Base-by-base conservation (phyloP, 92 coral and sea anemone genomes). In the Porites rus region DNA sequence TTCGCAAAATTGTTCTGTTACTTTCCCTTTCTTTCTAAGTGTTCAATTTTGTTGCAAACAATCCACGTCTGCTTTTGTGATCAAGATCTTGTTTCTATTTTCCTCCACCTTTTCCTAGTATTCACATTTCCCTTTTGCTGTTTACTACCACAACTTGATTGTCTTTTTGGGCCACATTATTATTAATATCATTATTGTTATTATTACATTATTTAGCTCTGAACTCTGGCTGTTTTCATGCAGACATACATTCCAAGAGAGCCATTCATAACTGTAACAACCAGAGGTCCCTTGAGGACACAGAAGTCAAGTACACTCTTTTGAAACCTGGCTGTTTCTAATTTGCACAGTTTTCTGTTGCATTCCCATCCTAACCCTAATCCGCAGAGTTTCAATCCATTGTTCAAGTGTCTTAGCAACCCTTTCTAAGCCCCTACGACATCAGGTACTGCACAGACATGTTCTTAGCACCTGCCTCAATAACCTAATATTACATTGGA, bases 341-440 rank as follows among this genome's bases (percentile, higher is more conserved):
- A 54, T 0, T 54, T 9, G 60, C 16, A 13, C 14, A 13, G 16
- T 54, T 54, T 54, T 54, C 60, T 10, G 60, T 54, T 9, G 14
- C 60, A 54, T 1, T 54, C 4, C 60, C 11, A 54, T 54, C 14
- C 60, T 54, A 54, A 54, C 60, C 60, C 60, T 54, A 54, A 17
- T 54, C 16, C 16, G 0, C 60, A 7, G 75, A 51, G 46, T 43
- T 52, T 84, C 60, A 65, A 51, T 74, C 82, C 82, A 65, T 43
- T 50, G 62, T 22, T 58, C 76, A 76, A 84, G 38, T 75, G 51
- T 63, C 68, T 84, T 84, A 51, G 88, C 66, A 72, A 84, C 88
- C 62, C 81, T 72, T 74, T 82, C 83, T 65, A 84, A 68, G 82
- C 88, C 38, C 82, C 88, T 77, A 85, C 24, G 65, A 85, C 76